phyloP scores from a whole-genome alignment of 1,140 invertebrate genomes.

The Drosophila grimshawi region DNA sequence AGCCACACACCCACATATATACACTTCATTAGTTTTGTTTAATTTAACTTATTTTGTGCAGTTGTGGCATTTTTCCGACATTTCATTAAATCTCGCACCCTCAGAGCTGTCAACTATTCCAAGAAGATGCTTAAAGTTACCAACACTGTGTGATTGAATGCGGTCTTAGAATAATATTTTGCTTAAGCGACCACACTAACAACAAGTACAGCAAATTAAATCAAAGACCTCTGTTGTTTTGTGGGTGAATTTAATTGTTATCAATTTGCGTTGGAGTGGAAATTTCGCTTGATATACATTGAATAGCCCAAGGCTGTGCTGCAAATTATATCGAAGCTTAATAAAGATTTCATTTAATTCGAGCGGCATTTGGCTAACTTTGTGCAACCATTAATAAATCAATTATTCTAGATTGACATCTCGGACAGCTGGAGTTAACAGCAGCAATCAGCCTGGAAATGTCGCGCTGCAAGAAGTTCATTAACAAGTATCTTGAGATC shows the following conservation, averaged over 20 bases:
- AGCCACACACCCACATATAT: constrained; percentile 10
- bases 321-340: constrained; percentile 1
- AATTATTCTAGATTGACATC: constrained; percentile 4
- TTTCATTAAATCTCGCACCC: constrained; percentile 62
- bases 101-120: constrained; percentile 7
- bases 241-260: constrained; percentile 18
- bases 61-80: constrained; percentile 25
- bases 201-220: background rate
- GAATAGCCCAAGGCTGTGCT: background rate
- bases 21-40: constrained; percentile 71
- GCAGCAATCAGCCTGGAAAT: constrained; percentile 2
- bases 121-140: constrained; percentile 10
- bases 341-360: constrained; percentile 10
- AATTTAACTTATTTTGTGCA: constrained; percentile 66
- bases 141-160: constrained; percentile 22
- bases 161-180: constrained; percentile 27
- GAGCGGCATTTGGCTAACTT: background rate
- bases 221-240: constrained; percentile 7
- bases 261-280: constrained; percentile 23
- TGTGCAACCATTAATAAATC: background rate
- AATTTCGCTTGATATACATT: constrained; percentile 11
- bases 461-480: background rate
- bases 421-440: constrained; percentile 3
- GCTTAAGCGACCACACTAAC: background rate
- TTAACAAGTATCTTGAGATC: too few species aligned